Evolutionary conservation across 2,113 vertebrate genomes (phyloP).

Genomic region (Hemibagrus wyckioides): DNA sequence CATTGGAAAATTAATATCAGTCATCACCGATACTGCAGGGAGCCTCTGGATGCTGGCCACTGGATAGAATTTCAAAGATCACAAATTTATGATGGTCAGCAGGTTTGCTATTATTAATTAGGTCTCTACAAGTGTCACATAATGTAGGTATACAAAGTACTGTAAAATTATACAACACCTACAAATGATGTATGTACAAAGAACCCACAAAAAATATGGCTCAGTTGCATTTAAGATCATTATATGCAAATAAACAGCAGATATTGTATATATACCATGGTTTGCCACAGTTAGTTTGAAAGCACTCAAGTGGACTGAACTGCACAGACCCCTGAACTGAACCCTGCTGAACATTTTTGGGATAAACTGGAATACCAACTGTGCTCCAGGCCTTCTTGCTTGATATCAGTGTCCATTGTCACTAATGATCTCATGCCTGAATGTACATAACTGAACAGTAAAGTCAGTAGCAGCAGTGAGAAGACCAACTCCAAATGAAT

Average conservation of each 20-base stretch:
- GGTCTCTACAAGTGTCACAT: neutral
- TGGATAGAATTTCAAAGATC: slow-evolving; percentile 64
- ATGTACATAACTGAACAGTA: no score
- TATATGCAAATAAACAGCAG: neutral
- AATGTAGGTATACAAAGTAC: neutral
- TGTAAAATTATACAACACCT: neutral
- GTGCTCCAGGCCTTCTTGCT: no score
- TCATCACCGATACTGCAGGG: slow-evolving; percentile 93
- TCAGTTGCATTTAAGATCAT: neutral
- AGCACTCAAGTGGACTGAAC: no score
- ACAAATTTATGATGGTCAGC: slow-evolving; percentile 30
- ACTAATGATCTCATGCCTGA: no score
- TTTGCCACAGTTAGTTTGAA: no score
- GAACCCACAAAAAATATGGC: neutral
- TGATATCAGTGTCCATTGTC: no score
- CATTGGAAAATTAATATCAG: slow-evolving; percentile 99
- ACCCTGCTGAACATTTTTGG: no score
- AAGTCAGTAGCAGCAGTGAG: neutral
- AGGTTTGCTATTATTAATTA: neutral
- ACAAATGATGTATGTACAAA: no score
- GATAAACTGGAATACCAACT: no score
- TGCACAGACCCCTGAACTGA: no score
- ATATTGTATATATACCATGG: neutral
- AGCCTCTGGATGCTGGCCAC: slow-evolving; percentile 99
- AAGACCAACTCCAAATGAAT: neutral